Evolutionary conservation across 2,888 invertebrate species (phyloP).

Genomic region (Lobophora halterata): DNA sequence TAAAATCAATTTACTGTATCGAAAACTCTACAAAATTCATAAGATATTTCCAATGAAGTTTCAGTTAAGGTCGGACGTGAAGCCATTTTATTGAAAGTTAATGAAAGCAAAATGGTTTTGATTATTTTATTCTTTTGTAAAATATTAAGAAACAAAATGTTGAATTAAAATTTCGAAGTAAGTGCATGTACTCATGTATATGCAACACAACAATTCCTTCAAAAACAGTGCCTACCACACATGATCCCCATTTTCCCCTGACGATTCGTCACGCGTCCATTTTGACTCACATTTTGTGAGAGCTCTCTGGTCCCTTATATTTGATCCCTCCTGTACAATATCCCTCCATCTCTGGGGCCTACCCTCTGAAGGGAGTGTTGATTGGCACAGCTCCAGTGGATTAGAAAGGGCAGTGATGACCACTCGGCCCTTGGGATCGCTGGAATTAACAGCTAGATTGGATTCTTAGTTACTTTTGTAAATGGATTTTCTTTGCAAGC

Average conservation of each 20-base stretch:
- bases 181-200: too few species aligned
- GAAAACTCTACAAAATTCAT: too few species aligned
- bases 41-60: too few species aligned
- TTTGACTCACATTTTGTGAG: constrained; percentile 37
- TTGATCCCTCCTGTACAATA: too few species aligned
- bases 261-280: constrained; percentile 45
- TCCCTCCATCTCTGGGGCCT: constrained; percentile 43
- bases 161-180: background rate
- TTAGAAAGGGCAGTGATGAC: constrained; percentile 65
- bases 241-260: constrained; percentile 35
- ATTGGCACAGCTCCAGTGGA: constrained; percentile 72
- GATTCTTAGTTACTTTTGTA: constrained; percentile 26
- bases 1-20: too few species aligned
- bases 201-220: too few species aligned
- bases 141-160: too few species aligned
- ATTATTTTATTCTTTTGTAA: too few species aligned
- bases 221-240: constrained; percentile 5
- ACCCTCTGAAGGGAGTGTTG: constrained; percentile 61
- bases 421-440: constrained; percentile 63
- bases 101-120: too few species aligned
- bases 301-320: constrained; percentile 28
- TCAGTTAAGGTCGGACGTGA: too few species aligned
- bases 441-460: constrained; percentile 57
- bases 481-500: constrained; percentile 14
- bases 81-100: too few species aligned